These are phyloP conservation scores for Thecocarcelia acutangulata DNA, from an alignment of 2,888 invertebrate genomes.

Conservation along the genomic window DNA sequence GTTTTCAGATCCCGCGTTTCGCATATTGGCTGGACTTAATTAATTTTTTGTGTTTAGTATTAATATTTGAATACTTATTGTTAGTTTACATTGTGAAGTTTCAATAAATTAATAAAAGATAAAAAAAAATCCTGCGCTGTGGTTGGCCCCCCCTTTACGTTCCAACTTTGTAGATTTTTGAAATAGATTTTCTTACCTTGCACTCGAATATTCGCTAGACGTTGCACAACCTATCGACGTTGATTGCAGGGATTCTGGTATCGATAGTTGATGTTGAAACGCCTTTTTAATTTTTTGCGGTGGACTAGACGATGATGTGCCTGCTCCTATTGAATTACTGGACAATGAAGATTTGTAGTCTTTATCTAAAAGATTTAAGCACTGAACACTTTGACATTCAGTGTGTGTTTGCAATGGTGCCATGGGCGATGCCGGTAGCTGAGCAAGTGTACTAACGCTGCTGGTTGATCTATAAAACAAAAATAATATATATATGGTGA, in stretches of 20 bases:
- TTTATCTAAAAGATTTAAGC: conserved; percentile 74
- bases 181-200: conserved; percentile 52
- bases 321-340: conserved; percentile 7
- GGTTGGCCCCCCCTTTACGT: no score
- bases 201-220: conserved; percentile 65
- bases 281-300: conserved; percentile 45
- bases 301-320: conserved; percentile 71
- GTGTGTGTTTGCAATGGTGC: conserved; percentile 79
- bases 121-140: no score
- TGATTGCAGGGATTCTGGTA: conserved; percentile 58
- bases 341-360: conserved; percentile 55
- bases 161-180: no score
- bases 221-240: conserved; percentile 69
- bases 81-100: no score
- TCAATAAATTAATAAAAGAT: no score
- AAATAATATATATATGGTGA: conserved; percentile 9
- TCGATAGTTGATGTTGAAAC: conserved; percentile 66
- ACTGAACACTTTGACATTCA: conserved; percentile 76
- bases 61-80: no score
- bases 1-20: no score
- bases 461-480: conserved; percentile 76
- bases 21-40: no score
- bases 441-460: conserved; percentile 77
- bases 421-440: conserved; percentile 78
- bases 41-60: no score